Percentiles rank a stretch among this genome's conserved stretches.
Evolutionary conservation across 1,140 invertebrate genomes (phyloP).

Genomic region (Drosophila sucinea): DNA sequence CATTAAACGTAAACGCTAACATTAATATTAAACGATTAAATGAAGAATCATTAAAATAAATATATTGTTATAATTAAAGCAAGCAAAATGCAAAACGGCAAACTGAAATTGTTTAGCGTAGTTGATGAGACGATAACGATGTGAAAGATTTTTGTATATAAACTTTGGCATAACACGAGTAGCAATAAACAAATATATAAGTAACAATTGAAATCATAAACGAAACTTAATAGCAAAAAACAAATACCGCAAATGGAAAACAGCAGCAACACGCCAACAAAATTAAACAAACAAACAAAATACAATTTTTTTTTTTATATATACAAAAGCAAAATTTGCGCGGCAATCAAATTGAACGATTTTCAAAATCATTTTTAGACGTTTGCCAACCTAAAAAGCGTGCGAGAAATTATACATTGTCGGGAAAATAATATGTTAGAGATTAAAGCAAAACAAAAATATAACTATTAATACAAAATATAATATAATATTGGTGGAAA

Average conservation of each 20-base stretch:
- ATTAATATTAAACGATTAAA: constrained; percentile 54
- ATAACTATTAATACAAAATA: constrained; percentile 41
- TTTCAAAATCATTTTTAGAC: constrained; percentile 65
- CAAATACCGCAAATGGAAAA: constrained; percentile 26
- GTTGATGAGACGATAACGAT: constrained; percentile 47
- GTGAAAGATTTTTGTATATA: constrained; percentile 15
- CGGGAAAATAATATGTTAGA: constrained; percentile 61
- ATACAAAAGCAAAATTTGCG: constrained; percentile 28
- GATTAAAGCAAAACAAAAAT: constrained; percentile 40
- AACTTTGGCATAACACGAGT: constrained; percentile 68
- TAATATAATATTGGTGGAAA: constrained; percentile 41
- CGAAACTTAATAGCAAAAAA: constrained; percentile 20
- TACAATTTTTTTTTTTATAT: constrained; percentile 57
- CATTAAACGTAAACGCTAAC: constrained; percentile 72
- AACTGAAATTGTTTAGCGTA: constrained; percentile 80
- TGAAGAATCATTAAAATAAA: constrained; percentile 31
- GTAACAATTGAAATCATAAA: constrained; percentile 41
- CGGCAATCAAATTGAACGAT: constrained; percentile 77
- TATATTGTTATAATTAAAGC: constrained; percentile 75
- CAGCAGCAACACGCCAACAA: constrained; percentile 21
- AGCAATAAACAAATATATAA: constrained; percentile 68
- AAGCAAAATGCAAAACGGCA: constrained; percentile 38
- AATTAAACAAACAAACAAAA: constrained; percentile 38
- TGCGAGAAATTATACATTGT: constrained; percentile 46
- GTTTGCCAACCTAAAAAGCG: constrained; percentile 41